Evolutionary conservation across 2,113 vertebrate genomes (phyloP).

Genomic region (Phainopepla nitens): DNA sequence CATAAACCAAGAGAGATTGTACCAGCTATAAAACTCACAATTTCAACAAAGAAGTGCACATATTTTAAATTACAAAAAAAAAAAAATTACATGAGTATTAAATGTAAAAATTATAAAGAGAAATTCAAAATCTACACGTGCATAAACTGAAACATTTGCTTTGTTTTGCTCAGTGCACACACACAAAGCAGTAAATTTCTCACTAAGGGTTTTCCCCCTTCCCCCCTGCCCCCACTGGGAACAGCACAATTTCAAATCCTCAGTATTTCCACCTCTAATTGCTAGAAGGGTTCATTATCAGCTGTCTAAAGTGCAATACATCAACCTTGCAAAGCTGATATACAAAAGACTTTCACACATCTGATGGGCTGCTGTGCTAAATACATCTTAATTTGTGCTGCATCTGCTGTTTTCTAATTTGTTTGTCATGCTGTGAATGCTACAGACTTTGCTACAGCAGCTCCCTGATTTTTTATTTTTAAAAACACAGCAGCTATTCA

Average conservation of each 20-base stretch:
- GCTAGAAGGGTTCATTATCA: conserved; percentile 78
- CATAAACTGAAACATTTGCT: conserved; percentile 50
- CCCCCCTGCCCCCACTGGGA: conserved; percentile 44
- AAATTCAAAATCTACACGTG: conserved; percentile 8
- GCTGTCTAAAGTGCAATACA: conserved; percentile 76
- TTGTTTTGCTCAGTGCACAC: neutral
- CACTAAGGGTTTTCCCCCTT: neutral
- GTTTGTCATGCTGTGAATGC: conserved; percentile 79
- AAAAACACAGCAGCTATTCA: conserved; percentile 66
- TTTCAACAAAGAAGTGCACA: conserved; percentile 9
- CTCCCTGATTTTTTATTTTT: conserved; percentile 61
- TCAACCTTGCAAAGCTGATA: conserved; percentile 77
- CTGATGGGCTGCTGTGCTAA: conserved; percentile 82
- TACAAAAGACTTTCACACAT: conserved; percentile 81
- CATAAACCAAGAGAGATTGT: conserved; percentile 44
- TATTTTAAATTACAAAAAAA: conserved; percentile 53
- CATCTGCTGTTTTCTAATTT: conserved; percentile 85
- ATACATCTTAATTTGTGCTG: conserved; percentile 86
- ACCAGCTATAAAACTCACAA: conserved; percentile 28
- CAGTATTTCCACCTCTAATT: conserved; percentile 77
- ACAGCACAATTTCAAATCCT: conserved; percentile 70
- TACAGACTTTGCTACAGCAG: conserved; percentile 71
- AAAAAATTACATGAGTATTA: conserved; percentile 34
- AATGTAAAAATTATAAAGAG: neutral
- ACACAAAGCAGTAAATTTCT: conserved; percentile 47